A percentile compares a stretch with the other conserved stretches of the same genome.
phyloP scores from a whole-genome alignment of 1,140 invertebrate species.

The Mya arenaria region DNA sequence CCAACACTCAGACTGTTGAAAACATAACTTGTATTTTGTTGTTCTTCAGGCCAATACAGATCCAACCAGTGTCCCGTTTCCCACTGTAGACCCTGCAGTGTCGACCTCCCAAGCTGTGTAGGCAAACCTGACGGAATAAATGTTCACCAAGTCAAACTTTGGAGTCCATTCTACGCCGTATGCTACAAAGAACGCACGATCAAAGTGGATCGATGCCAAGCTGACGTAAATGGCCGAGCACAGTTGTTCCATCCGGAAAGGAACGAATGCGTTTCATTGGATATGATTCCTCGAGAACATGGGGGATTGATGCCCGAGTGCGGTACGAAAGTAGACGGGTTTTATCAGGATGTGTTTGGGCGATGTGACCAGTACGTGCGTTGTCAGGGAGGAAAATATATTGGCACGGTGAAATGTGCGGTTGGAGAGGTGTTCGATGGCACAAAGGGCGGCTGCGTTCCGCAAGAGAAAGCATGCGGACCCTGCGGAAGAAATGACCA shows the following conservation, averaged over 20 bases:
- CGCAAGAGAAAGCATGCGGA: slow-evolving; percentile 16
- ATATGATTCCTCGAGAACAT: slow-evolving; percentile 39
- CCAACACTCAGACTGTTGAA: too few relatives aligned
- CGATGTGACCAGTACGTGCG: slow-evolving; percentile 36
- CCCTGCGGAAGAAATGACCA: slow-evolving; percentile 13
- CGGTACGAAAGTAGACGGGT: slow-evolving; percentile 29
- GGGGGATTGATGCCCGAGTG: slow-evolving; percentile 53
- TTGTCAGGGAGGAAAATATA: slow-evolving; percentile 35
- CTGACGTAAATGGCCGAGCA: slow-evolving; percentile 9
- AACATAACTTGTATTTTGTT: too few relatives aligned
- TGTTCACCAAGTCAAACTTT: slow-evolving; percentile 42
- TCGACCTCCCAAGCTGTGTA: slow-evolving; percentile 55
- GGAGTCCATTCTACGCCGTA: slow-evolving; percentile 51
- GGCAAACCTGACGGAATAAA: slow-evolving; percentile 45
- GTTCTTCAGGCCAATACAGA: slow-evolving; percentile 52
- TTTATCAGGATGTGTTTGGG: slow-evolving; percentile 44
- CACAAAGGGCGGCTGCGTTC: not conserved
- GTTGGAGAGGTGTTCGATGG: slow-evolving; percentile 27
- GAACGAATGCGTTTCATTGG: slow-evolving; percentile 35
- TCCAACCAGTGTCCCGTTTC: slow-evolving; percentile 6
- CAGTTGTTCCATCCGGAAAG: slow-evolving; percentile 32
- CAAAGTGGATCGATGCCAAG: slow-evolving; percentile 29
- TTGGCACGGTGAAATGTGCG: slow-evolving; percentile 10
- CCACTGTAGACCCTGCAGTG: slow-evolving; percentile 49
- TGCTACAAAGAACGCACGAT: slow-evolving; percentile 55